Evolutionary conservation across 2,888 invertebrate genomes (phyloP), one percentile per base, ranked within the genome.

Genomic region (Drosophila anomalata): DNA sequence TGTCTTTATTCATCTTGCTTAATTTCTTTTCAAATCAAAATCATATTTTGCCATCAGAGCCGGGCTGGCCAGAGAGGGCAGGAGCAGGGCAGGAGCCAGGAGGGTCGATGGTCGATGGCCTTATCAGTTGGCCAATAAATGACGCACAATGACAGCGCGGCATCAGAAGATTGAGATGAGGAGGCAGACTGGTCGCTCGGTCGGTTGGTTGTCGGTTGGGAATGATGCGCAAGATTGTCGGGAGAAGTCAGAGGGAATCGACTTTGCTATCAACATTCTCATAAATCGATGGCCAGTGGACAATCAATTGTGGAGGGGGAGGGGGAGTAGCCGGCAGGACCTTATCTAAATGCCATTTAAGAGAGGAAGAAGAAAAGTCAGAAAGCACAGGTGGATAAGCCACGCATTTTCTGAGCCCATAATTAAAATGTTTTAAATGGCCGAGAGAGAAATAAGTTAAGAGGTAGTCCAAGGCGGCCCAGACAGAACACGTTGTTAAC

Each of bases 341-440:
- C 71, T 87, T 88, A 84, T 84, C 84, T 88, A 87, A 88, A 88
- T 87, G 87, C 84, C 87, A 88, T 87, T 84, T 84, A 84, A 73
- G 70, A 65, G 55, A 63, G 68, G 60, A 42, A 52, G 47, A 59
- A 46, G 62, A 57, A 47, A 41, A 48, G 52, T 24, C 58, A 50
- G 17, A 29, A 51, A n/a, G 31, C 31, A 39, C 56, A 52, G 55
- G 54, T 26, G 68, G 47, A 59, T 52, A 50, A 65, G 68, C 39
- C 52, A 69, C 41, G 70, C 62, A 69, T 46, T 79, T 81, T 73
- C 75, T 72, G 83, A 70, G 62, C 62, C 82, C 87, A 89, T 89
- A 89, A 89, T 89, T 89, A 89, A 89, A 89, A 90, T 90, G 90
- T 89, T 89, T 85, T 81, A 87, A 76, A 78, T 78, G 85, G 69